phyloP scores from a whole-genome alignment of 2,888 invertebrate genomes.

The Abscondita cerata region DNA sequence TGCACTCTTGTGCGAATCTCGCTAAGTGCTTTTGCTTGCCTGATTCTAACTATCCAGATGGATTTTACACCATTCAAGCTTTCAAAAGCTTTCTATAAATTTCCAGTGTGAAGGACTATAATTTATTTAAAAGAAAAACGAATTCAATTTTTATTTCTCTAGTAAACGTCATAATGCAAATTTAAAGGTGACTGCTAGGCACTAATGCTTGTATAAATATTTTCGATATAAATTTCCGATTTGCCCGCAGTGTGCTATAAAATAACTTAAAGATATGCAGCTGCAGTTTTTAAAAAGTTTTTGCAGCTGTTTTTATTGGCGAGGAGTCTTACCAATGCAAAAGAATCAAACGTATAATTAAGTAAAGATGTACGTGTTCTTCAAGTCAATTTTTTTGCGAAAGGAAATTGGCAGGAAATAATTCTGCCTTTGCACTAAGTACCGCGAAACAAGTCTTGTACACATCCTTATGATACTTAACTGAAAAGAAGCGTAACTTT shows the following conservation, averaged over 20 bases:
- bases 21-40: conserved; percentile 52
- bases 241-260: background rate
- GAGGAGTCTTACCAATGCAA: background rate
- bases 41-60: conserved; percentile 47
- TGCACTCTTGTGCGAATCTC: conserved; percentile 50
- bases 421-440: background rate
- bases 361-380: background rate
- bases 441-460: conserved; percentile 4
- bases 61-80: conserved; percentile 47
- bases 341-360: background rate
- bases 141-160: background rate
- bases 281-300: conserved; percentile 1
- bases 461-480: conserved; percentile 12
- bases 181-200: background rate
- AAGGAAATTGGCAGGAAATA: conserved; percentile 9
- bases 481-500: conserved; percentile 25
- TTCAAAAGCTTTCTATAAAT: conserved; percentile 26
- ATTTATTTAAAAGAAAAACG: background rate
- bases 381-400: background rate
- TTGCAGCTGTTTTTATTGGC: conserved; percentile 5
- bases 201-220: background rate
- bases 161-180: background rate
- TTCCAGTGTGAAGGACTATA: conserved; percentile 1
- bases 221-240: background rate
- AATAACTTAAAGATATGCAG: background rate